Percentiles rank a stretch among this genome's conserved stretches.
These are phyloP conservation scores for Deilephila porcellus DNA, from an alignment of 2,888 invertebrate genomes.

Conservation along the genomic window DNA sequence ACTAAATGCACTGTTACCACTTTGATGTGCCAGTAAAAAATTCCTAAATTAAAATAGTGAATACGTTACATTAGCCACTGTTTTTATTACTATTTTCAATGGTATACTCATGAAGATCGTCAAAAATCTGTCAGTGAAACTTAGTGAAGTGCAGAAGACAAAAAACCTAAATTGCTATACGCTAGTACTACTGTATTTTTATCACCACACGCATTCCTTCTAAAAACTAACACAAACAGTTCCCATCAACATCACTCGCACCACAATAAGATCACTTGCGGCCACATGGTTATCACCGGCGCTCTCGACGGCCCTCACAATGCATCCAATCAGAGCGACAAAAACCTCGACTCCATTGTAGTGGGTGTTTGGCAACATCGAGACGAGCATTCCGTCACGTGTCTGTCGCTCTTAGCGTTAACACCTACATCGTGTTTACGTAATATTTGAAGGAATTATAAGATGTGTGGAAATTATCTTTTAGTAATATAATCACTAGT, in stretches of 20 bases:
- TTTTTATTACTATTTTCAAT: no score
- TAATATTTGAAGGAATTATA: neutral
- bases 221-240: neutral
- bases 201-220: no score
- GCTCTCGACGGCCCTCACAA: constrained; percentile 55
- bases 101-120: no score
- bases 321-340: constrained; percentile 55
- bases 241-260: neutral
- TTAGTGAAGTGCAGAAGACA: no score
- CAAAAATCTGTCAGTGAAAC: no score
- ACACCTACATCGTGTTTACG: constrained; percentile 15
- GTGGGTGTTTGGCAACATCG: constrained; percentile 27
- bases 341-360: constrained; percentile 27
- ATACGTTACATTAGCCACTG: no score
- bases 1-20: no score
- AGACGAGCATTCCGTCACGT: constrained; percentile 31
- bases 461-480: neutral
- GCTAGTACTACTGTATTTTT: no score
- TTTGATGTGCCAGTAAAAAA: no score
- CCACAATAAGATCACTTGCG: constrained; percentile 36
- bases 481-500: neutral
- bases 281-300: constrained; percentile 42
- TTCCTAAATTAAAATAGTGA: no score
- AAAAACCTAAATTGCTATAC: no score
- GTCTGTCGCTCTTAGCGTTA: constrained; percentile 19